Base-by-base conservation (phyloP, 2,797 vertebrate genomes). In the Botia almorhae region DNA sequence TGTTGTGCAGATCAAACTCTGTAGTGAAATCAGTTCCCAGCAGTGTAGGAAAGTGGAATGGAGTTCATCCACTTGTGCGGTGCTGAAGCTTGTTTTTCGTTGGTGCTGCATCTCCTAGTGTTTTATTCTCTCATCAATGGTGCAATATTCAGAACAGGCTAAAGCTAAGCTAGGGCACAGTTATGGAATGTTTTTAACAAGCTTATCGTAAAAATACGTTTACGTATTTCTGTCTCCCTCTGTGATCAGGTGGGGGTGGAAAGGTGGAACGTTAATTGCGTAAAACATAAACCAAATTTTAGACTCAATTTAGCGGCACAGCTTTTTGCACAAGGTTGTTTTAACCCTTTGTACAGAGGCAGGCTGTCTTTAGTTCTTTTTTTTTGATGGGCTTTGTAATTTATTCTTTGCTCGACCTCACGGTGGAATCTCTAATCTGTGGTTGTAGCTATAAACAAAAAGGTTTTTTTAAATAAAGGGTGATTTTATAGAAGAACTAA, bases 61-160 rank as follows among this genome's bases (percentile, higher is more conserved):
- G 61, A 80, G 48, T 33, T 80, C 29, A 56, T 50, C 39, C 53
- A 21, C 23, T 23, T 17, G 61, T 36, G 90, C 89, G 92, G 92
- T 91, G 92, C 92, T 93, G 87, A 90, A 90, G 88, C 86, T 80
- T 36, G 85, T 87, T 90, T 89, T 90, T 87, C 82, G 33, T 78
- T 87, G 91, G 92, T 93, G 91, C 92, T 94, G 89, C 85, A 29
- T 63, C 74, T 76, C 46, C 50, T 69, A 53, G 70, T 48, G 73
- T 76, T 56, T 36, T 60, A 72, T 76, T 76, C 56, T 74, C 69
- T 80, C 75, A 69, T 48, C 50, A 74, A 71, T 60, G 83, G 85
- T 86, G 85, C 83, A 83, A 86, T 83, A 86, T 85, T 79, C 36
- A 16, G 43, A 65, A 76, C 50, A n/a, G 69, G 60, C 43, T 51